These are phyloP conservation scores for Mycetomoellerius zeteki DNA, from an alignment of 1,140 invertebrate genomes.

Conservation along the genomic window DNA sequence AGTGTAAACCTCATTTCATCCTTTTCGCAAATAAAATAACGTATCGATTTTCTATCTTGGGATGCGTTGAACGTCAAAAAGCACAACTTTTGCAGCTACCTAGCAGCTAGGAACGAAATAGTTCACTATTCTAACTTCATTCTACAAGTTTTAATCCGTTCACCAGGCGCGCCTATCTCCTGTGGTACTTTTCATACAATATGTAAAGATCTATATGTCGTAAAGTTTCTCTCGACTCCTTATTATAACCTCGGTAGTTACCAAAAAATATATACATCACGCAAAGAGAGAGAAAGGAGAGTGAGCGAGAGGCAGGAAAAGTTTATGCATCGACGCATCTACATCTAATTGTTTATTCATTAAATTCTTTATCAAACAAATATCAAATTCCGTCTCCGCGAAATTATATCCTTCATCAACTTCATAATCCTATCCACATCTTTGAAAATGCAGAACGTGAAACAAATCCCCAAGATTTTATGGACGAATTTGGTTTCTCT, in stretches of 20 bases:
- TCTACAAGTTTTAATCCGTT: constrained; percentile 57
- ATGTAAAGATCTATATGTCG: background rate
- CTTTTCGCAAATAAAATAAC: constrained; percentile 17
- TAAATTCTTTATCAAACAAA: constrained; percentile 35
- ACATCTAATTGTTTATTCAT: constrained; percentile 51
- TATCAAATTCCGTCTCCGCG: constrained; percentile 7
- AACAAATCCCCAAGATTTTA: background rate
- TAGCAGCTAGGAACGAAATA: constrained; percentile 12
- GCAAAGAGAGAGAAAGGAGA: background rate
- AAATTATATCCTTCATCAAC: background rate
- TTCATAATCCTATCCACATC: constrained; percentile 34
- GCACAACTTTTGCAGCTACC: background rate
- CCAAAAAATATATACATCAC: constrained; percentile 2
- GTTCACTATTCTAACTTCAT: constrained; percentile 35
- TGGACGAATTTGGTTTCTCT: background rate
- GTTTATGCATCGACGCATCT: constrained; percentile 13
- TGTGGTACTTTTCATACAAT: constrained; percentile 10
- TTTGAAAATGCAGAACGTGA: background rate
- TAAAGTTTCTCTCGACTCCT: constrained; percentile 33
- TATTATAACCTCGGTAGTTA: background rate
- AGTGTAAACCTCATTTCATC: background rate
- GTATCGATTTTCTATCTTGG: constrained; percentile 2
- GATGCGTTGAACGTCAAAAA: background rate
- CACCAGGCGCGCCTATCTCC: background rate
- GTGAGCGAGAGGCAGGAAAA: background rate